Conservation (phyloP, 2,888 invertebrate species). For the Ligdia adustata region DNA sequence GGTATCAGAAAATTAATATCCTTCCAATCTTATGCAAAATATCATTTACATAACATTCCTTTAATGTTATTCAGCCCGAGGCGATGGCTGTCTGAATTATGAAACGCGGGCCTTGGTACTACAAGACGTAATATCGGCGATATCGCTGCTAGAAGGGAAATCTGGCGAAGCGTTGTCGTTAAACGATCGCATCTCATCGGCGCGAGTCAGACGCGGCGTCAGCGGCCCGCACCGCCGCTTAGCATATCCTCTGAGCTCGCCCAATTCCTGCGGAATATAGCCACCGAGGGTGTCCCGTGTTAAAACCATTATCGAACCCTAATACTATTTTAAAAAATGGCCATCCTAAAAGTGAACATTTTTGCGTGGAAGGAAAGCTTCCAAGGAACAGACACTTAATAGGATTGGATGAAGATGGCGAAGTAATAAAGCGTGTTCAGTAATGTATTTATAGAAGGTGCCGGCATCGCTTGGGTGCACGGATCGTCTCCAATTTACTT, state of each 20-base stretch:
- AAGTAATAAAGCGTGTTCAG: slow-evolving; percentile 81
- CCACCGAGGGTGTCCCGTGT: slow-evolving; percentile 62
- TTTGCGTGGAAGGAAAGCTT: slow-evolving; percentile 60
- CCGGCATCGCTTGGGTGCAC: slow-evolving; percentile 59
- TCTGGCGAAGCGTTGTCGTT: slow-evolving; percentile 65
- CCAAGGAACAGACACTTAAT: slow-evolving; percentile 75
- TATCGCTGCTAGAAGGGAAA: slow-evolving; percentile 62
- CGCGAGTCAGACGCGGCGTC: slow-evolving; percentile 72
- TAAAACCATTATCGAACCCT: slow-evolving; percentile 78
- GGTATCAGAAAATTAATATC: slow-evolving; percentile 40
- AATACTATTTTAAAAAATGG: slow-evolving; percentile 77
- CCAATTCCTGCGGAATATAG: slow-evolving; percentile 68
- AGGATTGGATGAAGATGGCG: slow-evolving; percentile 80
- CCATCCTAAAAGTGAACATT: slow-evolving; percentile 71
- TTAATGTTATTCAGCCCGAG: slow-evolving; percentile 59
- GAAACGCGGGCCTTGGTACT: slow-evolving; percentile 56
- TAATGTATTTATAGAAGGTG: slow-evolving; percentile 79
- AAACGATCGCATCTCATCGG: slow-evolving; percentile 72
- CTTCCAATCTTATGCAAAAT: slow-evolving; percentile 56
- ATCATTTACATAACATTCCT: slow-evolving; percentile 60
- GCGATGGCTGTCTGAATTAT: slow-evolving; percentile 61
- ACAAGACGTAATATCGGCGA: slow-evolving; percentile 62
- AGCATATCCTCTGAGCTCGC: slow-evolving; percentile 72
- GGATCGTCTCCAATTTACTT: slow-evolving; percentile 71
- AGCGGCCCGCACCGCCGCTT: slow-evolving; percentile 64